A percentile compares a stretch with the other conserved stretches of the same genome.
These are phyloP conservation scores for Octodon degus DNA, from an alignment of 2,113 vertebrate species.

Conservation along the genomic window DNA sequence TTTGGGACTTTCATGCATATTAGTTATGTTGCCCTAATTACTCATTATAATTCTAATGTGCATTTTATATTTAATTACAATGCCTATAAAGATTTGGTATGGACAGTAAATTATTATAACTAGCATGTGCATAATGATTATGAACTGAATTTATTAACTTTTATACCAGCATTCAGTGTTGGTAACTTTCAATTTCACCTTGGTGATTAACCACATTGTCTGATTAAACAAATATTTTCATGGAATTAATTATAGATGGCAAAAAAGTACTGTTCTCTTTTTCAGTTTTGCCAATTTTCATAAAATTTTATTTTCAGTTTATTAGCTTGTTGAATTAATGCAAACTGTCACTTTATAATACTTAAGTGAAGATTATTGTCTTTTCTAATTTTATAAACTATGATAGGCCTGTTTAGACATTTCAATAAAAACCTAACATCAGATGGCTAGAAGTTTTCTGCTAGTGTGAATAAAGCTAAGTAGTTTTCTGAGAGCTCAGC, in stretches of 20 bases:
- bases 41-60: conserved; percentile 90
- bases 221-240: conserved; percentile 87
- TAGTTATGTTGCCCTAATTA: conserved; percentile 89
- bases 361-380: conserved; percentile 53
- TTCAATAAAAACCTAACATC: conserved; percentile 19
- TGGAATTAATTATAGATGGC: conserved; percentile 85
- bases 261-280: conserved; percentile 63
- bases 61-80: conserved; percentile 93
- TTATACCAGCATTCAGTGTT: conserved; percentile 84
- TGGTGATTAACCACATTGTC: conserved; percentile 85
- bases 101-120: conserved; percentile 91
- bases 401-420: not conserved
- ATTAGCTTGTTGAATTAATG: conserved; percentile 67
- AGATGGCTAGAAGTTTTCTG: not conserved
- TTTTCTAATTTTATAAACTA: conserved; percentile 67
- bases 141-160: conserved; percentile 90
- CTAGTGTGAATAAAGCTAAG: not conserved
- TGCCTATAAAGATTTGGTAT: conserved; percentile 90
- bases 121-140: conserved; percentile 87
- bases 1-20: conserved; percentile 86
- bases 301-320: conserved; percentile 79
- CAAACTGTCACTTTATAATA: conserved; percentile 64
- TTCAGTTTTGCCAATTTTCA: conserved; percentile 70
- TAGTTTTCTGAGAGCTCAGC: conserved; percentile 15
- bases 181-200: conserved; percentile 88